Base-by-base conservation (phyloP, 2,797 vertebrate species). In the Poecilia gillii region DNA sequence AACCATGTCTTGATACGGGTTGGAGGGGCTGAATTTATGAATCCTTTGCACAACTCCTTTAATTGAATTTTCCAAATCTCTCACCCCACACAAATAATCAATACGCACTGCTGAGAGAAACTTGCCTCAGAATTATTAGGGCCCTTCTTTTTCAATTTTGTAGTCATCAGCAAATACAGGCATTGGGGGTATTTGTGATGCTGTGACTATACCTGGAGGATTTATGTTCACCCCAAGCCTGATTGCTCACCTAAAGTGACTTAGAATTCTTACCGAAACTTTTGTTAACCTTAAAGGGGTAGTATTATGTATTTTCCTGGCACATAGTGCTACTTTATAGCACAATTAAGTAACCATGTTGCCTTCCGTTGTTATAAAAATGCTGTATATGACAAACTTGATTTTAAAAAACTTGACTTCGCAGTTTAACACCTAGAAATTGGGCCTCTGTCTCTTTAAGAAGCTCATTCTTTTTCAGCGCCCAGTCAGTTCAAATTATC, bases 51-150 rank as follows among this genome's bases (percentile, higher is more conserved):
- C 98, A 99, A 99, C 97, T 98, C 97, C 96, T 99, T 99, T 99
- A 99, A 99, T 99, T 99, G 98, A 99, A 99, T 99, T 99, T 99
- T 99, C 99, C 97, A 99, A 99, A 99, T 99, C 98, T 99, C 99
- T 97, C 97, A 97, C 97, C 97, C 97, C 97, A 99, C 98, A 99
- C 97, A 99, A 99, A 99, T 99, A 99, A 99, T 99, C 99, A 97
- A 99, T 99, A 99, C 96, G 95, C 95, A 96, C 96, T 96, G 96
- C 96, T 96, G 96, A 97, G 94, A 92, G 97, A 97, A 97, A 98
- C 98, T 96, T 97, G 97, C 96, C 96, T 97, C 97, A 98, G 97
- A 99, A 98, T 99, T 98, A 99, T 98, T 98, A 97, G 96, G 92
- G 95, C 95, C 97, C 96, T 96, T 97, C 97, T 97, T 97, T 95